Conservation (phyloP, 1,140 invertebrate species). For the Cydia pomonella region DNA sequence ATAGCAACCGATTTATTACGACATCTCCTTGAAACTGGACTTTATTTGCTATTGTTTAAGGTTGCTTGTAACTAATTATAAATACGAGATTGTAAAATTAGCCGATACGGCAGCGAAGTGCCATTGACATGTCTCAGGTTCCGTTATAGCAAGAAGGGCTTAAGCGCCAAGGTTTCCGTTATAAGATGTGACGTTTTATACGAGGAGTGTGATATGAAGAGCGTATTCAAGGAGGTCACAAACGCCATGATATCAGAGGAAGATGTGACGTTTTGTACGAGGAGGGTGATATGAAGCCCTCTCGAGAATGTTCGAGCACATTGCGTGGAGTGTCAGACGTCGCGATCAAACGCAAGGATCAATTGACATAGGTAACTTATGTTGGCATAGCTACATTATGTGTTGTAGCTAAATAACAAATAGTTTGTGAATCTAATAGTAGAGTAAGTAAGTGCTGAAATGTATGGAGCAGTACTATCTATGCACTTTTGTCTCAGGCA, state of each 20-base stretch:
- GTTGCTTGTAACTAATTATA: neutral
- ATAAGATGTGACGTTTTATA: neutral
- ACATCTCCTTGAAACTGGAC: neutral
- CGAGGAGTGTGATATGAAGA: neutral
- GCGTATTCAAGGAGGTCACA: neutral
- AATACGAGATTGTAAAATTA: neutral
- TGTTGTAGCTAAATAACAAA: neutral
- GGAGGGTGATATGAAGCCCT: slow-evolving; percentile 1
- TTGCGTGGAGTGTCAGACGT: neutral
- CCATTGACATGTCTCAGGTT: slow-evolving; percentile 6
- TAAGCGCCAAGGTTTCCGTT: neutral
- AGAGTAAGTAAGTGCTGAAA: too few species aligned
- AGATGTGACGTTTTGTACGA: neutral
- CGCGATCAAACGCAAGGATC: slow-evolving; percentile 7
- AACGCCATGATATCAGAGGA: neutral
- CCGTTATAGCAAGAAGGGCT: neutral
- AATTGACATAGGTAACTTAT: neutral
- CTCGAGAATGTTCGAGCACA: neutral
- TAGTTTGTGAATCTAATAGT: neutral
- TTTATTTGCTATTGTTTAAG: neutral
- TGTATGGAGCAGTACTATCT: too few species aligned
- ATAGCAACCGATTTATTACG: neutral
- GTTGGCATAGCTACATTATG: neutral
- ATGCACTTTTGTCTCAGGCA: too few species aligned
- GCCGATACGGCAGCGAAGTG: neutral